These are phyloP conservation scores for Sorex fumeus DNA, from an alignment of 2,113 vertebrate species.

Conservation along the genomic window DNA sequence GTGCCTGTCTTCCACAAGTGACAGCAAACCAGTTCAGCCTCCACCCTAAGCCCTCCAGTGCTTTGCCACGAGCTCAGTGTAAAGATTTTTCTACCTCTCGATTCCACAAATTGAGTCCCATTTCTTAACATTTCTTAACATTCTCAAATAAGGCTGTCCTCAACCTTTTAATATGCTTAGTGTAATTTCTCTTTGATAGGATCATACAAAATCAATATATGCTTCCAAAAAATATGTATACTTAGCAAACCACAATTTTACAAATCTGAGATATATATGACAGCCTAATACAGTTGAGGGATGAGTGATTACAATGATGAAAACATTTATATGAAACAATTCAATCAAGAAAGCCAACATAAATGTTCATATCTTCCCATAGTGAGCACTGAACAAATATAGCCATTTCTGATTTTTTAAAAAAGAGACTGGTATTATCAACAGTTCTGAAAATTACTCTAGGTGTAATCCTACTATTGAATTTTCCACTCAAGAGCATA, in stretches of 20 bases:
- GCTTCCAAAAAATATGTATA: not conserved
- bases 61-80: not conserved
- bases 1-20: not conserved
- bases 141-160: not conserved
- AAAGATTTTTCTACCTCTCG: not conserved
- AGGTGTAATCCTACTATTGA: not conserved
- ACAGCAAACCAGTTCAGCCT: not conserved
- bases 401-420: not conserved
- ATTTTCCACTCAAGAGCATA: not conserved
- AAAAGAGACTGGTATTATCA: not conserved
- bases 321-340: not conserved
- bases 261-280: not conserved
- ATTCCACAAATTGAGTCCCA: not conserved
- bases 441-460: not conserved
- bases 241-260: not conserved
- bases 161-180: not conserved
- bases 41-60: accelerated
- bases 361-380: not conserved
- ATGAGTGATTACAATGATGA: not conserved
- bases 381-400: not conserved
- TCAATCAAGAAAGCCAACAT: not conserved
- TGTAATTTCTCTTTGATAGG: not conserved
- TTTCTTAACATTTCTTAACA: too few relatives aligned
- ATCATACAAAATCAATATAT: not conserved
- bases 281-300: not conserved